Base-by-base conservation (phyloP, 2,113 vertebrate genomes). In the Macaca fascicularis region DNA sequence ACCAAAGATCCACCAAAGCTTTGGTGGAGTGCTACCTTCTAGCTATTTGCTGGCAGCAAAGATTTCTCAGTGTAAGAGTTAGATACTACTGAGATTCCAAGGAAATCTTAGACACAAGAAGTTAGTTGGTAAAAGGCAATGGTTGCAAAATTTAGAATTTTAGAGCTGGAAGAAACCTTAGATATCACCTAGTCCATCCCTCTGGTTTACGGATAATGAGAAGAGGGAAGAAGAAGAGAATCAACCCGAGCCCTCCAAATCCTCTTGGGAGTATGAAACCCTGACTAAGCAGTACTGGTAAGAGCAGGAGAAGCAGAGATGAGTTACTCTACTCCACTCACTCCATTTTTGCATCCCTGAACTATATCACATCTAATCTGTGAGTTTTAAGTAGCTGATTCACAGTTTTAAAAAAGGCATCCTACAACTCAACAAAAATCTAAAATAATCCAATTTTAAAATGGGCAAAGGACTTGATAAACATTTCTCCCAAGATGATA, bases 91-190 rank as follows among this genome's bases (percentile, higher is more conserved):
- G 52, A 86, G 10, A 61, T 78, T 57, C 16, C 10, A 57, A 86
- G 57, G 43, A 86, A 85, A 82, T 12, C 81, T 59, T 72, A 94
- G 43, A n/a, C 52, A 12, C 16, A 45, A 57, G 23, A 59, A 25
- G n/a, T 89, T 50, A 72, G 20, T 1, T 64, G 30, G 38, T 69
- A 76, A 64, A 92, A 84, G 38, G 16, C 20, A 82, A 72, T 52
- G 52, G 22, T 85, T 72, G 52, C 74, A 82, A 64, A 96, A 69
- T 16, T 80, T 27, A 45, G 25, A 86, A 94, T 91, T 97, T 76
- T 48, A 55, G 32, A 74, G 2, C n/a, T 94, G 27, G n/a, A 83
- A 84, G 81, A 90, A 32, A 84, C 25, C 57, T 94, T 23, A 27
- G 67, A n/a, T 30, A 90, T 84, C 48, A 16, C 81, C n/a, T 92